Base-by-base conservation (phyloP, 2,113 vertebrate species). In the Rhagologus leucostigma region DNA sequence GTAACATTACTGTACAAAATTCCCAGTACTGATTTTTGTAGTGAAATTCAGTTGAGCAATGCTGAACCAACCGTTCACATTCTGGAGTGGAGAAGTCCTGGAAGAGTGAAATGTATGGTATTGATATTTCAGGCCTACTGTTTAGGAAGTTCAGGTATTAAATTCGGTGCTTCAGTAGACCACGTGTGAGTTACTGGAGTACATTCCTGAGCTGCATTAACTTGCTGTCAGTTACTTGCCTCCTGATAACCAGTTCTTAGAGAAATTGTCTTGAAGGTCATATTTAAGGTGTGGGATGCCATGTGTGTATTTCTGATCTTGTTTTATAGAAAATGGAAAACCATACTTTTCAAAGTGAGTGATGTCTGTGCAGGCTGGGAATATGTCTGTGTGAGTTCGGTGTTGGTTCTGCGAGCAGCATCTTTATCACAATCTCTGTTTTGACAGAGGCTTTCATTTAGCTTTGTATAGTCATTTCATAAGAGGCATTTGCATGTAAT, bases 391-490 rank as follows among this genome's bases (percentile, higher is more conserved):
- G 6, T 75, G 44, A 79, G 79, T 90, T 70, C 1, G 0, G 5
- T 37, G 67, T 73, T 21, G 9, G 35, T 67, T 87, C 63, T 77
- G 47, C 13, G 13, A 91, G 64, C 59, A 85, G 22, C 42, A 41
- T 85, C 69, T 96, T 93, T 50, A 85, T 89, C 82, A 83, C 75
- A 24, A 35, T 42, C 67, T 77, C 75, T 86, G 33, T 91, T 96
- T 91, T 96, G 93, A 96, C 89, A 92, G 53, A 62, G 29, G 33
- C 32, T 93, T 96, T 87, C 73, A 59, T 91, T 94, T 93, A 55
- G 27, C 75, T 96, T 88, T 85, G 47, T 80, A 23, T 21, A 70
- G 88, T 68, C 75, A 37, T 87, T 95, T 94, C 24, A 6, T 52
- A 76, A 69, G 74, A 95, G 14, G 13, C n/a, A 91, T 93, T 95